Evolutionary conservation across 1,140 invertebrate species (phyloP), one percentile per base, ranked within the genome.

Genomic region (Heliothis subflexa): DNA sequence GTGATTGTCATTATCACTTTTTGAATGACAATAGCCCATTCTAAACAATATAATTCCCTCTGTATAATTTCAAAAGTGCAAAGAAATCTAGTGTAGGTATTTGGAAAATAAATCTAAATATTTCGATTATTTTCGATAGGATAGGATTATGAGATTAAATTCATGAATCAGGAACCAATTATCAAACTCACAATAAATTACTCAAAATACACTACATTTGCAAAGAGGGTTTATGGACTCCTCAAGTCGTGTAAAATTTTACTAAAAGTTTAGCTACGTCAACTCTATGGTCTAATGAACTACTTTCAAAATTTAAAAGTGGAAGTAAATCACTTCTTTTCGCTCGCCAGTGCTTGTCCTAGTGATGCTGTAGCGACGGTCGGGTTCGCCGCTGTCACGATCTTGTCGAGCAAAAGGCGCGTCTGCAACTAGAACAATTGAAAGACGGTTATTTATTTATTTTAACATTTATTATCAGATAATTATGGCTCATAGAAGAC

Each of bases 291-390:
- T 74, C 14, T 77, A 64, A 77, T 50, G 18, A 28, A 50, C 40
- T 68, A 49, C 40, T 9, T 49, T 59, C 64, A n/a, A 61, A 45
- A 33, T 64, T 2, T 25, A 45, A 50, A 49, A 61, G 54, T 33
- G 33, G 33, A 33, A 33, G 33, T 33, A 54, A 79, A 57, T 89
- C 82, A 91, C 89, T 92, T 93, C 88, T 94, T 92, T 16, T 93
- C 91, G 45, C 83, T 85, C 2, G 88, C 91, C n/a, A 94, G 78
- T 0, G 90, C 81, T 21, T 93, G 91, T 18, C 92, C 92, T 1
- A 94, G 81, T 0, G 92, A 91, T 1, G 92, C 92, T 7, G 91
- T 94, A 14, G 91, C 91, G 0, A 91, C 89, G 2, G 90, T 86
- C 0, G 89, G 84, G 47, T 92, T 94, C 0, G 93, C 82, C 0